These are phyloP conservation scores for Myzus persicae DNA, from an alignment of 1,140 invertebrate genomes.

Conservation along the genomic window DNA sequence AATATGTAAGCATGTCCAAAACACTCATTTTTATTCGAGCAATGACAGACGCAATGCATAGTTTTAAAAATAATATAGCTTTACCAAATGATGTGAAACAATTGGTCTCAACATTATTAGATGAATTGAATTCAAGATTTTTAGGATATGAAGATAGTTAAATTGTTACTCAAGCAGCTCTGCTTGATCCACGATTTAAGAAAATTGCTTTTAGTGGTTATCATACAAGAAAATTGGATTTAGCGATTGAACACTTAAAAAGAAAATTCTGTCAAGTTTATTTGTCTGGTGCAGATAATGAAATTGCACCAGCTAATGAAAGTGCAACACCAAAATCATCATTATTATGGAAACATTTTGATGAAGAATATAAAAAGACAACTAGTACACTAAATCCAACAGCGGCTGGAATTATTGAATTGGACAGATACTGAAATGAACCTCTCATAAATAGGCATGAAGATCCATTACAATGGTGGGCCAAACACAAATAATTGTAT, in stretches of 20 bases:
- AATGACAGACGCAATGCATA: background rate
- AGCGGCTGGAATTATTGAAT: background rate
- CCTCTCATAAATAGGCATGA: background rate
- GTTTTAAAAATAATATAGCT: background rate
- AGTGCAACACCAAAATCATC: background rate
- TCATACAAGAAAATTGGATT: background rate
- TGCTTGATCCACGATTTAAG: background rate
- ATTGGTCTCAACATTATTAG: background rate
- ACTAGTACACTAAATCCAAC: background rate
- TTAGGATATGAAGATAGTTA: background rate
- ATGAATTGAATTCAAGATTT: background rate
- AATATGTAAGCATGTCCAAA: background rate
- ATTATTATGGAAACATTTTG: background rate
- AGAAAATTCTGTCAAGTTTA: background rate
- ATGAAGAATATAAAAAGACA: background rate
- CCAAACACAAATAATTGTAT: background rate
- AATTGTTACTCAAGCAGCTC: background rate
- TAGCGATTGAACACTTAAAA: background rate
- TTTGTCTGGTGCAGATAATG: background rate
- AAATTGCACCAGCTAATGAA: background rate
- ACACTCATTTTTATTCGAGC: background rate
- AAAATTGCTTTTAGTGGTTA: background rate
- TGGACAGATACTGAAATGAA: background rate
- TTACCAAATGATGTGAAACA: background rate
- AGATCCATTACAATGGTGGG: background rate